Percentiles rank a stretch among this genome's conserved stretches.
Conservation (phyloP, 2,888 invertebrate genomes). For the Leptinotarsa rubiginosa region DNA sequence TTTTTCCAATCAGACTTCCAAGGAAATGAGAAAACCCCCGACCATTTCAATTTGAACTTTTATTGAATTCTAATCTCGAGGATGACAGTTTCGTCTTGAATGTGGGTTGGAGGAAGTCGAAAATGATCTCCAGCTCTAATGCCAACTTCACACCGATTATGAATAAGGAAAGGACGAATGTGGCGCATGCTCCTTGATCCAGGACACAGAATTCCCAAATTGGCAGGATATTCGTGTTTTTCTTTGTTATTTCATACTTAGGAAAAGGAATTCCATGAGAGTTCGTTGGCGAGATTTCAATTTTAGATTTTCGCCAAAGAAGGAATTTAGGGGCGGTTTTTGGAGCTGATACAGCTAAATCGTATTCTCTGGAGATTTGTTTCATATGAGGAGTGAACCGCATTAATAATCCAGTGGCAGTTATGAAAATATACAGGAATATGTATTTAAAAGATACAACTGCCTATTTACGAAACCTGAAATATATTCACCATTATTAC, state of each 20-base stretch:
- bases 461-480: too few relatives aligned
- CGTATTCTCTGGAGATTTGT: neutral
- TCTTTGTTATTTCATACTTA: slow-evolving; percentile 29
- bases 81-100: slow-evolving; percentile 28
- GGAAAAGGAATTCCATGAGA: neutral
- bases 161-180: slow-evolving; percentile 15
- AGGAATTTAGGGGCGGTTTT: neutral
- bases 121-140: neutral
- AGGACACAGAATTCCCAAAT: slow-evolving; percentile 35
- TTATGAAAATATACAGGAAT: too few relatives aligned
- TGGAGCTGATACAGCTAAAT: neutral
- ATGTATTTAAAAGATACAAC: too few relatives aligned
- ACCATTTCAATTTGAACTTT: slow-evolving; percentile 23
- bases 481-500: too few relatives aligned
- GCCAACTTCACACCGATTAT: slow-evolving; percentile 22
- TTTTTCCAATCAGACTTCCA: slow-evolving; percentile 21
- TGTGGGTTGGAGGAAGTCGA: slow-evolving; percentile 19
- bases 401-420: neutral
- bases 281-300: neutral
- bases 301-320: neutral
- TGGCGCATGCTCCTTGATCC: slow-evolving; percentile 46
- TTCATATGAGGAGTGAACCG: neutral
- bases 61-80: slow-evolving; percentile 32
- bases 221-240: slow-evolving; percentile 14
- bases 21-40: slow-evolving; percentile 25